A percentile compares a stretch with the other conserved stretches of the same genome.
phyloP scores from a whole-genome alignment of 2,113 vertebrate genomes.

The Recurvirostra avosetta region DNA sequence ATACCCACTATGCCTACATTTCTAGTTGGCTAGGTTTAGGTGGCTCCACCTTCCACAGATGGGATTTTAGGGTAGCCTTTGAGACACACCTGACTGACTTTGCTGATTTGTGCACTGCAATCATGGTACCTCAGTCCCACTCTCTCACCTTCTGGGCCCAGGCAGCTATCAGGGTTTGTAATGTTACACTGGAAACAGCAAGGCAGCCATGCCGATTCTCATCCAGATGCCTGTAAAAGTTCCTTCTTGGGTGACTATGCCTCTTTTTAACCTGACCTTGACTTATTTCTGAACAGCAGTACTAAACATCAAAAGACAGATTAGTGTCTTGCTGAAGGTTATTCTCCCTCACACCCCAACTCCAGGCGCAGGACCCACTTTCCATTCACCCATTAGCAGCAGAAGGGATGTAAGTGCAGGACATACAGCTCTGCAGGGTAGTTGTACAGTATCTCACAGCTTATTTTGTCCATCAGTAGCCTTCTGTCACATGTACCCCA shows the following conservation, averaged over 20 bases:
- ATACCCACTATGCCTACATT: neutral
- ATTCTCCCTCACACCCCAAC: neutral
- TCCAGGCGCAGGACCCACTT: neutral
- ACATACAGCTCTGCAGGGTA: neutral
- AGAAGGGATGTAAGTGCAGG: neutral
- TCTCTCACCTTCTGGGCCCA: neutral
- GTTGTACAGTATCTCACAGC: neutral
- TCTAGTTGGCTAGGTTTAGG: neutral
- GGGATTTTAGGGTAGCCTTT: neutral
- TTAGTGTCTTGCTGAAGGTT: neutral
- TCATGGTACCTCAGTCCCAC: neutral
- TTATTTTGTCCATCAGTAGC: neutral
- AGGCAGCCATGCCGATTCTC: rapidly evolving
- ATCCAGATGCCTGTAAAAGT: neutral
- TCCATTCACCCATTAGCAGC: neutral
- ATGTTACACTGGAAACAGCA: neutral
- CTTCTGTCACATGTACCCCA: neutral
- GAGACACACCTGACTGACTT: neutral
- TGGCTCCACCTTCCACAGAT: neutral
- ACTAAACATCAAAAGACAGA: neutral
- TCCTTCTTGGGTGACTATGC: neutral
- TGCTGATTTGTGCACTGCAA: neutral
- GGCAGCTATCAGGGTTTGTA: neutral
- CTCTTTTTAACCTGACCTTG: neutral
- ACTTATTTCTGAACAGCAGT: neutral